phyloP scores from a whole-genome alignment of 2,888 invertebrate species.

The Ectemnius continuus region DNA sequence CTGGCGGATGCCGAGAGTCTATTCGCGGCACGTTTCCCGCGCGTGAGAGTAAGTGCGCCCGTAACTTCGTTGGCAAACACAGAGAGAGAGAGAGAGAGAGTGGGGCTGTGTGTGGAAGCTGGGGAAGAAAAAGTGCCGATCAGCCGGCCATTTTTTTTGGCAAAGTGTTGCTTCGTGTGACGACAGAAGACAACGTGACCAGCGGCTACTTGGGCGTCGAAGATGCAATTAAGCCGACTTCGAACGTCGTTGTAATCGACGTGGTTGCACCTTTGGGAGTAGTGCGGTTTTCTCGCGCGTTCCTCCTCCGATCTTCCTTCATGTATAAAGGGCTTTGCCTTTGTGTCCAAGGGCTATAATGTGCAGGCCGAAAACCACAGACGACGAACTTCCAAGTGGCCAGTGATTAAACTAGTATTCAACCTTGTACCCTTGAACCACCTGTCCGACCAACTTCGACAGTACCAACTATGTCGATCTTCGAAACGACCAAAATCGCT shows the following conservation, averaged over 20 bases:
- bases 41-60: not conserved
- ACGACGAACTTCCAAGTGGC: constrained; percentile 41
- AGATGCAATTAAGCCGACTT: constrained; percentile 20
- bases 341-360: constrained; percentile 23
- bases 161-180: not conserved
- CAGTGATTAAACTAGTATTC: constrained; percentile 47
- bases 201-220: not conserved
- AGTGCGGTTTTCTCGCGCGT: constrained; percentile 37
- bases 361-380: constrained; percentile 43
- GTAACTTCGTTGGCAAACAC: constrained; percentile 5
- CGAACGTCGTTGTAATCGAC: constrained; percentile 35
- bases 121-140: not conserved
- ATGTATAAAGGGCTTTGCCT: not conserved
- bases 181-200: not conserved
- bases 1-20: not conserved
- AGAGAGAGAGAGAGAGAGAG: not conserved
- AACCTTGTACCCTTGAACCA: constrained; percentile 24
- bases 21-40: not conserved
- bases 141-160: not conserved
- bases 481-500: no score
- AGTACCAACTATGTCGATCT: constrained; percentile 22
- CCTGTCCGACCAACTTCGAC: constrained; percentile 26
- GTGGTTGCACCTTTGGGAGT: constrained; percentile 44
- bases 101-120: not conserved
- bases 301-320: constrained; percentile 32